Conservation (phyloP, 2,888 invertebrate species). For the Carcina quercana region DNA sequence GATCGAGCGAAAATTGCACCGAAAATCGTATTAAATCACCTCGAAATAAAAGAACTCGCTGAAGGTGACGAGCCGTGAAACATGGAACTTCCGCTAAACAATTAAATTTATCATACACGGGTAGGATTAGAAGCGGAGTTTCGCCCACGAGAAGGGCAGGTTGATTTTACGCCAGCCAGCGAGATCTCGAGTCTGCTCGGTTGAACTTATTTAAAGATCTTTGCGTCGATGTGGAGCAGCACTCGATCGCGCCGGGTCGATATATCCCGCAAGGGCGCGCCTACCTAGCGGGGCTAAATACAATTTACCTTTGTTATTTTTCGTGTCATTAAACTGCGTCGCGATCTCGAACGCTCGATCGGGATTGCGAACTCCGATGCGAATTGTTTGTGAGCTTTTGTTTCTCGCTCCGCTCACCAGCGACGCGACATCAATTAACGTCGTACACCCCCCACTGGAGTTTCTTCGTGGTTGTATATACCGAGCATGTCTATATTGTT, state of each 20-base stretch:
- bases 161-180: conserved; percentile 30
- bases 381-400: conserved; percentile 74
- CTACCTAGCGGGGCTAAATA: conserved; percentile 65
- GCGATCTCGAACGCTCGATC: conserved; percentile 70
- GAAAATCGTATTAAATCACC: conserved; percentile 60
- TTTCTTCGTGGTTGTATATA: conserved; percentile 56
- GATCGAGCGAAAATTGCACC: conserved; percentile 65
- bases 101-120: conserved; percentile 66
- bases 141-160: conserved; percentile 32
- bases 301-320: conserved; percentile 76
- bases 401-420: conserved; percentile 61
- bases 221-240: conserved; percentile 43
- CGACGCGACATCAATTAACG: conserved; percentile 73
- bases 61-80: conserved; percentile 46
- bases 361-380: conserved; percentile 69
- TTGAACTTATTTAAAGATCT: conserved; percentile 50
- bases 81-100: conserved; percentile 58
- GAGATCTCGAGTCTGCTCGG: conserved; percentile 54
- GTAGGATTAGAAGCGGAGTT: conserved; percentile 46
- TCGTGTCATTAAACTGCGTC: conserved; percentile 75
- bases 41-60: conserved; percentile 44
- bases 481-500: too few relatives aligned
- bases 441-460: conserved; percentile 59
- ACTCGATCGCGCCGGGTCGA: conserved; percentile 50
- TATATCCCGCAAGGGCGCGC: conserved; percentile 53